A percentile compares a stretch with the other conserved stretches of the same genome.
Evolutionary conservation across 1,140 invertebrate species (phyloP).

Genomic region (Caenorhabditis inopinata): DNA sequence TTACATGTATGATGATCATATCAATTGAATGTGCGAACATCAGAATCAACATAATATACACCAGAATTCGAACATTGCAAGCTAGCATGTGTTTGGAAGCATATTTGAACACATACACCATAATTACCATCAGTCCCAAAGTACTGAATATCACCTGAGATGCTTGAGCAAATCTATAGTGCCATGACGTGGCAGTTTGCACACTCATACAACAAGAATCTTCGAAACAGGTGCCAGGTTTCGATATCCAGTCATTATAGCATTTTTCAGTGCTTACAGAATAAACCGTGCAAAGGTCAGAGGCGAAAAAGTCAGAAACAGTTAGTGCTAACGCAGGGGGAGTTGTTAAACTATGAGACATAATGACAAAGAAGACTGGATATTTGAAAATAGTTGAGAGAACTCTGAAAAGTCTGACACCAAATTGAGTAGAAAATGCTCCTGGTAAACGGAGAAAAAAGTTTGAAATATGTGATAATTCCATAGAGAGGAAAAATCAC

Average conservation of each 20-base stretch:
- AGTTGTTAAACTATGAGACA: not conserved
- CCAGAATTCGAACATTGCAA: not conserved
- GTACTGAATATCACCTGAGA: not conserved
- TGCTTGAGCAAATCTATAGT: not conserved
- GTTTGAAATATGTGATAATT: no score
- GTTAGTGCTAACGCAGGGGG: not conserved
- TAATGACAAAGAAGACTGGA: not conserved
- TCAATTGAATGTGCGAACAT: conserved; percentile 7
- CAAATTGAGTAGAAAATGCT: no score
- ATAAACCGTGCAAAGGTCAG: not conserved
- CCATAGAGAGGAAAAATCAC: no score
- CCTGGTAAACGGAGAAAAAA: no score
- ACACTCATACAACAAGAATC: not conserved
- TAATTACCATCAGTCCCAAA: not conserved
- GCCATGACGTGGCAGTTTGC: not conserved
- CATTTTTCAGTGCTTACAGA: not conserved
- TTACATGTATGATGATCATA: conserved; percentile 1
- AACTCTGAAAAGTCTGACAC: no score
- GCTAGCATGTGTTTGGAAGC: conserved; percentile 16
- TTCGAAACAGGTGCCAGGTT: not conserved
- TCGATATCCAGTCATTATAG: not conserved
- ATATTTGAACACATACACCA: not conserved
- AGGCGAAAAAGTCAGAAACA: not conserved
- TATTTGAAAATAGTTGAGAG: not conserved
- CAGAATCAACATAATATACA: not conserved